phyloP scores from a whole-genome alignment of 1,140 invertebrate species.

The Hestina assimilis region DNA sequence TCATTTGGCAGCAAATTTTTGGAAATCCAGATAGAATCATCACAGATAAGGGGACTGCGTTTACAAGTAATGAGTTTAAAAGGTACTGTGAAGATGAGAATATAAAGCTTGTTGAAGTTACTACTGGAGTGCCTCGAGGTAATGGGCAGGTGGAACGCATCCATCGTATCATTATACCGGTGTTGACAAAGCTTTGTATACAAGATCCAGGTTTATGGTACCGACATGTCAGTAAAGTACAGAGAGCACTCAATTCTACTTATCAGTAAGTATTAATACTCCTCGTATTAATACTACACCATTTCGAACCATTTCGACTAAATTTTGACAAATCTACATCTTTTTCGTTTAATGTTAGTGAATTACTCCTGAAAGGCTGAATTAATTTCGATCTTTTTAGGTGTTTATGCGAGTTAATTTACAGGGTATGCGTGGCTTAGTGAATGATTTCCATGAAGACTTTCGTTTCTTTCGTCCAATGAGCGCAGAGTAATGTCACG shows the following conservation, averaged over 20 bases:
- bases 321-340: too few species aligned
- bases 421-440: too few species aligned
- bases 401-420: too few species aligned
- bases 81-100: constrained; percentile 46
- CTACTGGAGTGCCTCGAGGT: constrained; percentile 26
- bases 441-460: too few species aligned
- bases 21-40: constrained; percentile 50
- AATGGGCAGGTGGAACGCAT: constrained; percentile 40
- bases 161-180: constrained; percentile 22
- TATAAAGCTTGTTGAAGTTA: constrained; percentile 34
- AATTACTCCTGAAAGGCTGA: too few species aligned
- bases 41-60: constrained; percentile 52
- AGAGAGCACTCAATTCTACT: not conserved
- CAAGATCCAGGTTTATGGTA: constrained; percentile 4
- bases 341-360: too few species aligned
- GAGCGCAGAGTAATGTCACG: too few species aligned
- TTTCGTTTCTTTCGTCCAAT: too few species aligned
- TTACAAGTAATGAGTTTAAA: constrained; percentile 48
- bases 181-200: constrained; percentile 11
- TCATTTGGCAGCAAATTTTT: constrained; percentile 41
- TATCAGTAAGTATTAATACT: too few species aligned
- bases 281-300: too few species aligned
- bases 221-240: not conserved
- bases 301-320: too few species aligned
- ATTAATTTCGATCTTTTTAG: too few species aligned